Percentiles rank a stretch among this genome's conserved stretches.
These are phyloP conservation scores for Tapera naevia DNA, from an alignment of 2,797 vertebrate genomes.

Conservation along the genomic window DNA sequence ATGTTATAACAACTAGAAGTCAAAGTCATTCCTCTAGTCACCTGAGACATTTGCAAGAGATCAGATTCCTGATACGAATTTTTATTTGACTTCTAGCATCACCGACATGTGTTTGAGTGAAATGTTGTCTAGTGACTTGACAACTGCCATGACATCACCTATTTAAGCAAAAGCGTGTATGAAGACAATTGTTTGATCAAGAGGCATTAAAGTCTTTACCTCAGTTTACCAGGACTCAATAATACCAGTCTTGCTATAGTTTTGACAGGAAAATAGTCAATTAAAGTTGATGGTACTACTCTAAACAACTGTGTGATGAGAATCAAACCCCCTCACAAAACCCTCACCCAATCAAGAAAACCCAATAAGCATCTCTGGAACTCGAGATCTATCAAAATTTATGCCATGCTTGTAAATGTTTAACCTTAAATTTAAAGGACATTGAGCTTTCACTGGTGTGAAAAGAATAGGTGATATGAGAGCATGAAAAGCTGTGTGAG, in stretches of 20 bases:
- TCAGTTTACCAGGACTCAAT: background rate
- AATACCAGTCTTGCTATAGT: background rate
- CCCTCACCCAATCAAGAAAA: background rate
- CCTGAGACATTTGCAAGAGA: background rate
- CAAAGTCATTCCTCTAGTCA: background rate
- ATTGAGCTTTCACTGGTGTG: background rate
- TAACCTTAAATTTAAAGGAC: background rate
- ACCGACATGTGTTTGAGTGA: background rate
- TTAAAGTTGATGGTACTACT: background rate
- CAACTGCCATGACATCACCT: background rate
- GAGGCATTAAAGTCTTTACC: background rate
- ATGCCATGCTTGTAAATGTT: background rate
- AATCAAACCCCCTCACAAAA: background rate
- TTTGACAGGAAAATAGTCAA: background rate
- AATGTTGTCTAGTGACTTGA: background rate
- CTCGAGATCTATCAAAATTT: background rate
- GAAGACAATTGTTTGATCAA: background rate
- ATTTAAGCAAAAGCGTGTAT: background rate
- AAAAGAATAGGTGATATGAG: background rate
- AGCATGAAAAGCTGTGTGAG: background rate
- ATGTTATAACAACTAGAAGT: background rate
- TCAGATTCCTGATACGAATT: background rate
- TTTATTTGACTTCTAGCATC: background rate
- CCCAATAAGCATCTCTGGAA: background rate
- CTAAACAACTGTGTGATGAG: background rate